Percentiles rank a stretch among this genome's conserved stretches.
phyloP scores from a whole-genome alignment of 1,140 invertebrate species.

The Drosophila sulfurigaster region DNA sequence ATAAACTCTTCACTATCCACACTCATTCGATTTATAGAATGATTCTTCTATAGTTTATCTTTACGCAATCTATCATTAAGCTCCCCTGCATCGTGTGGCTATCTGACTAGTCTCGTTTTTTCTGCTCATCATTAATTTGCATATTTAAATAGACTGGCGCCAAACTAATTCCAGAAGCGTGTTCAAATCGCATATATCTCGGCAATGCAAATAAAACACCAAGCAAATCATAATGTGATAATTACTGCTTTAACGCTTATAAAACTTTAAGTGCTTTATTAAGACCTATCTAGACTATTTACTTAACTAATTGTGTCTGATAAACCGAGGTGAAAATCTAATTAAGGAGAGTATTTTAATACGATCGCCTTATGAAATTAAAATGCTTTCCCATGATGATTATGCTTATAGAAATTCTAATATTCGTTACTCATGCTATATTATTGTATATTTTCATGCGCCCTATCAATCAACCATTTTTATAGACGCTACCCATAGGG shows the following conservation, averaged over 20 bases:
- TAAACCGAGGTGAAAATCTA: not conserved
- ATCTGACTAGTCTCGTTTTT: not conserved
- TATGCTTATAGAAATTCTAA: too few relatives aligned
- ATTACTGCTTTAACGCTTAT: not conserved
- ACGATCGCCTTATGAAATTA: too few relatives aligned
- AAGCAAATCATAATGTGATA: not conserved
- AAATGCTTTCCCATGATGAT: too few relatives aligned
- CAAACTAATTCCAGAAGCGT: not conserved
- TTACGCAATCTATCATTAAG: not conserved
- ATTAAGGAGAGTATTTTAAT: too few relatives aligned
- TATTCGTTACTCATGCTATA: too few relatives aligned
- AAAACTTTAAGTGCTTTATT: not conserved
- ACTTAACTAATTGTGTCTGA: not conserved
- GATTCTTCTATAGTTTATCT: not conserved
- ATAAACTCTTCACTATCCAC: not conserved
- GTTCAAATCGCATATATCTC: not conserved
- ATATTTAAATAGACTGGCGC: not conserved
- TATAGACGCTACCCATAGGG: too few relatives aligned
- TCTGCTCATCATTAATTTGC: not conserved
- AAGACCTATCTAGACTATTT: not conserved
- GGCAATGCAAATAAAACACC: constrained; percentile 1
- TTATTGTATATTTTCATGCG: too few relatives aligned
- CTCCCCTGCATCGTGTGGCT: not conserved
- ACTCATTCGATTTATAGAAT: not conserved
- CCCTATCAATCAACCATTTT: too few relatives aligned